These are phyloP conservation scores for Platypus cylindrus DNA, from an alignment of 2,888 invertebrate species.

Conservation along the genomic window DNA sequence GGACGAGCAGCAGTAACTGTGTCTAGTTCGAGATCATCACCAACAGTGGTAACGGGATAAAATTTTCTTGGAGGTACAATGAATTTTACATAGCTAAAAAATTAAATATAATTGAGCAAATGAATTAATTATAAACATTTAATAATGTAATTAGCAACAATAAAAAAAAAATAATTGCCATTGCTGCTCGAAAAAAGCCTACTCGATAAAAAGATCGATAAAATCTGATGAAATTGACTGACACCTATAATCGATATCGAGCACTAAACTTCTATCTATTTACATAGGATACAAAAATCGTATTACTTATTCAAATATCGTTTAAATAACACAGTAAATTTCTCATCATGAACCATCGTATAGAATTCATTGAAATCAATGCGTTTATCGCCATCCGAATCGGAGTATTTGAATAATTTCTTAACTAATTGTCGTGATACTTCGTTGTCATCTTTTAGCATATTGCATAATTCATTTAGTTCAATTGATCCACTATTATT, in stretches of 20 bases:
- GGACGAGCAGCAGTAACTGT: too few species aligned
- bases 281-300: too few species aligned
- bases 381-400: slow-evolving; percentile 50
- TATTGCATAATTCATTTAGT: slow-evolving; percentile 48
- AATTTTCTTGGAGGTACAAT: slow-evolving; percentile 15
- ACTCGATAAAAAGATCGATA: too few species aligned
- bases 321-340: slow-evolving; percentile 48
- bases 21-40: too few species aligned
- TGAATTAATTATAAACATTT: background rate
- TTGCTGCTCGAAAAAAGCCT: too few species aligned
- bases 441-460: slow-evolving; percentile 37
- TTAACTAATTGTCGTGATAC: slow-evolving; percentile 37
- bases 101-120: slow-evolving; percentile 1
- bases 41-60: too few species aligned
- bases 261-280: too few species aligned
- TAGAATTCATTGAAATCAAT: slow-evolving; percentile 60
- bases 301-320: slow-evolving; percentile 49
- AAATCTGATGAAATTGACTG: too few species aligned
- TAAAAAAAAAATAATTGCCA: too few species aligned
- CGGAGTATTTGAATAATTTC: slow-evolving; percentile 51
- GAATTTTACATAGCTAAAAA: slow-evolving; percentile 18
- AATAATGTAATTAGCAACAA: too few species aligned
- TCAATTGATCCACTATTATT: slow-evolving; percentile 60
- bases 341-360: slow-evolving; percentile 48
- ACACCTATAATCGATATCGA: too few species aligned